A percentile compares a stretch with the other conserved stretches of the same genome.
These are phyloP conservation scores for Sorex araneus DNA, from an alignment of 2,113 vertebrate species.

Conservation along the genomic window DNA sequence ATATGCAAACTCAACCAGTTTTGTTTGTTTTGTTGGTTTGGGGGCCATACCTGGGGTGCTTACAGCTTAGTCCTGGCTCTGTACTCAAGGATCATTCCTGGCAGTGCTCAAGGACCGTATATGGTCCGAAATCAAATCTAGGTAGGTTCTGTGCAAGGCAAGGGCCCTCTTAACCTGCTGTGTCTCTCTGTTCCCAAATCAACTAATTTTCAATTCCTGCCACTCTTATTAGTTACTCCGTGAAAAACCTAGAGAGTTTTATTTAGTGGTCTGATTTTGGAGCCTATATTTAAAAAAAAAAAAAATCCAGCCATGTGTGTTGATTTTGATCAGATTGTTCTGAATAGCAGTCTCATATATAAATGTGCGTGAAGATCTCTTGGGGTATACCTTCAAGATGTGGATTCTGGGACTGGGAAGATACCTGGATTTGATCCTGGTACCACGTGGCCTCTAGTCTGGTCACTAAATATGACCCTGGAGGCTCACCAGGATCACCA, in stretches of 20 bases:
- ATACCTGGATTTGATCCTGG: too few relatives aligned
- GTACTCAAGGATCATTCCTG: too few relatives aligned
- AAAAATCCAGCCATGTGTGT: not conserved
- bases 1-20: not conserved
- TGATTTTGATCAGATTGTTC: conserved; percentile 33
- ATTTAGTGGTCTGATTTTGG: not conserved
- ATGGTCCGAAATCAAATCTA: too few relatives aligned
- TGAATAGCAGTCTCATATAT: not conserved
- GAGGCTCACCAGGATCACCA: too few relatives aligned
- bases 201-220: not conserved
- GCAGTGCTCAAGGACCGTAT: too few relatives aligned
- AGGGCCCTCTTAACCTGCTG: too few relatives aligned
- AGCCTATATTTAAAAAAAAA: not conserved
- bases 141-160: too few relatives aligned
- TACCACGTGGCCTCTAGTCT: too few relatives aligned
- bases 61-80: too few relatives aligned
- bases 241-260: not conserved
- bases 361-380: not conserved
- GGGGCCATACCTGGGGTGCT: too few relatives aligned
- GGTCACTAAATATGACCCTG: too few relatives aligned
- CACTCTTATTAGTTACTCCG: not conserved
- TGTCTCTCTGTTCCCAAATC: not conserved
- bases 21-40: too few relatives aligned
- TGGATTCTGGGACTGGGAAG: not conserved
- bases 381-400: conserved; percentile 1